Base-by-base conservation (phyloP, 1,140 invertebrate species). In the Drosophila kurseongensis region DNA sequence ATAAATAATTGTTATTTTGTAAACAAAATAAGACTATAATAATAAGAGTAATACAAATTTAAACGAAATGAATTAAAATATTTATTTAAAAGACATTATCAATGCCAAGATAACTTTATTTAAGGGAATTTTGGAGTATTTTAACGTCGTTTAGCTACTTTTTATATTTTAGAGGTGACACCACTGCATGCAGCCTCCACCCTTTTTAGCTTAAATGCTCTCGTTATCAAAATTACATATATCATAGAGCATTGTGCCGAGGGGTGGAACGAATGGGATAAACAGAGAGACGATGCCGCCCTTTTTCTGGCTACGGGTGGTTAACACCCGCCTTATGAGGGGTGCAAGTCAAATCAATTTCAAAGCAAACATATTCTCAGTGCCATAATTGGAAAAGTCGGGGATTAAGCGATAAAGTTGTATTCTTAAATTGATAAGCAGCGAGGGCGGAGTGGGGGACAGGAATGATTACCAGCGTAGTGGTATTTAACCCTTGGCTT, bases 321-420 rank as follows among this genome's bases (percentile, higher is more conserved):
- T 88, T 86, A 82, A 82, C 74, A 75, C 78, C 80, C 82, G 18
- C 42, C 75, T 68, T 35, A 62, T 69, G 52, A 62, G 59, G 59
- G 72, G 38, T 80, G 78, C 60, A 57, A 80, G 61, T 60, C 62
- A 80, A 80, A 78, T 85, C 68, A 72, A 71, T 72, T 72, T 71
- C 68, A 35, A 72, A 32, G 68, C 66, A 72, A 71, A 78, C 84
- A 89, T 88, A 88, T 89, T 83, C 63, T 65, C 68, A 69, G 56
- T 83, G 78, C 61, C 81, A 58, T 66, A 79, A 80, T 75, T 76
- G 76, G 75, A 83, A 74, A 83, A 74, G 80, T 86, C 73, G 60
- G 50, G 77, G 80, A 89, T 88, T 89, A 80, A 61, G 69, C 71
- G 78, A 86, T 86, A 62, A 81, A 82, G 66, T 83, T 83, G 75